phyloP scores from a whole-genome alignment of 2,797 vertebrate species.

The Dipus sagitta region DNA sequence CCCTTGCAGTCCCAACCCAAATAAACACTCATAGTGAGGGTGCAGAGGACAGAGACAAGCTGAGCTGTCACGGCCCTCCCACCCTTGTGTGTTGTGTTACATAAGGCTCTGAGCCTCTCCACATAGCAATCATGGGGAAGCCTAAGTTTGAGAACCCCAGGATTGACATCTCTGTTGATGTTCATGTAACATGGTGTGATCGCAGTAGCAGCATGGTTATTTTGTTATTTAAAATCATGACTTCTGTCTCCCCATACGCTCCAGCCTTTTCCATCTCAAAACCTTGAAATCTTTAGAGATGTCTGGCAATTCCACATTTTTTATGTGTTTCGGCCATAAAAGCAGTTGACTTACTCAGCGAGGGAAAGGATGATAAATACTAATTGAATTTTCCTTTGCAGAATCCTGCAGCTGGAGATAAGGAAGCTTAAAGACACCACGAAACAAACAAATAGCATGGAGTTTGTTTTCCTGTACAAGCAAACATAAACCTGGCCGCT shows the following conservation, averaged over 20 bases:
- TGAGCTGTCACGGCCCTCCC: neutral
- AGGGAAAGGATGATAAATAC: conserved; percentile 79
- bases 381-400: conserved; percentile 82
- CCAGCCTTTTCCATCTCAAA: conserved; percentile 48
- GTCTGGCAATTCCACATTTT: conserved; percentile 59
- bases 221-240: conserved; percentile 46
- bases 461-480: conserved; percentile 65
- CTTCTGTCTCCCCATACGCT: neutral
- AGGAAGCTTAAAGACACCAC: conserved; percentile 75
- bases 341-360: conserved; percentile 72
- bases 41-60: neutral
- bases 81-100: neutral
- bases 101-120: neutral
- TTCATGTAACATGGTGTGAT: conserved; percentile 48
- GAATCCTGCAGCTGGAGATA: conserved; percentile 81
- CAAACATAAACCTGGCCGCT: conserved; percentile 28
- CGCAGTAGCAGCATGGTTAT: neutral
- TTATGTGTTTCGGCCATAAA: conserved; percentile 77
- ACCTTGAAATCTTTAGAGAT: conserved; percentile 70
- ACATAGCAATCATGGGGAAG: neutral
- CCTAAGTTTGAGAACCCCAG: neutral
- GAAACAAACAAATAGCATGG: conserved; percentile 71
- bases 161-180: conserved; percentile 40
- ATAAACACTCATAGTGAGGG: neutral
- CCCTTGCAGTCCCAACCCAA: neutral